These are phyloP conservation scores for Nilaparvata lugens DNA, from an alignment of 1,140 invertebrate genomes.

Conservation along the genomic window DNA sequence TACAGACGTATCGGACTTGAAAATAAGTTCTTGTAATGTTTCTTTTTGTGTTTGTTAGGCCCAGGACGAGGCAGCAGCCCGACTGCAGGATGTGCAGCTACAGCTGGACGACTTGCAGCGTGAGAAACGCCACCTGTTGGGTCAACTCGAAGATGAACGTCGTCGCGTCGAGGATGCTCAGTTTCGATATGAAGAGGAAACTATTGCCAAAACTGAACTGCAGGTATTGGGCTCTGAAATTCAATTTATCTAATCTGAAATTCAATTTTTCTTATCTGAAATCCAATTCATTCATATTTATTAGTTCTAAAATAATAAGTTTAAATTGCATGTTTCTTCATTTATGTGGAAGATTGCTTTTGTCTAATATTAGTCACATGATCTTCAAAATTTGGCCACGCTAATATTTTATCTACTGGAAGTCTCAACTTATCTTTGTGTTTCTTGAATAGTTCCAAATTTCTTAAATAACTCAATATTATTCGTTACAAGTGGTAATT, in stretches of 20 bases:
- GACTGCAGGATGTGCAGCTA: constrained; percentile 31
- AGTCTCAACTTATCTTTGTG: too few species aligned
- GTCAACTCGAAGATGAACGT: constrained; percentile 72
- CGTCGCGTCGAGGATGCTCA: constrained; percentile 85
- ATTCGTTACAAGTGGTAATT: too few species aligned
- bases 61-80: constrained; percentile 32
- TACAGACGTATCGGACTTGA: too few species aligned
- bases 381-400: too few species aligned
- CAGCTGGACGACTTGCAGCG: constrained; percentile 45
- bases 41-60: constrained; percentile 14
- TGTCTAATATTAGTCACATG: too few species aligned
- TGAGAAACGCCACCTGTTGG: constrained; percentile 53
- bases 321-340: too few species aligned
- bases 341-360: too few species aligned
- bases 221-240: constrained; percentile 59
- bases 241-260: neutral
- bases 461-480: too few species aligned
- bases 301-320: too few species aligned
- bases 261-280: neutral
- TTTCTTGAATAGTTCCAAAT: too few species aligned
- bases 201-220: constrained; percentile 64
- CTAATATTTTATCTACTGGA: too few species aligned
- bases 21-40: neutral
- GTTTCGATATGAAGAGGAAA: constrained; percentile 86
- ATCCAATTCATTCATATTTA: too few species aligned